Evolutionary conservation across 64 coral and sea anemone species (phyloP).

Genomic region (Pachyseris speciosa): DNA sequence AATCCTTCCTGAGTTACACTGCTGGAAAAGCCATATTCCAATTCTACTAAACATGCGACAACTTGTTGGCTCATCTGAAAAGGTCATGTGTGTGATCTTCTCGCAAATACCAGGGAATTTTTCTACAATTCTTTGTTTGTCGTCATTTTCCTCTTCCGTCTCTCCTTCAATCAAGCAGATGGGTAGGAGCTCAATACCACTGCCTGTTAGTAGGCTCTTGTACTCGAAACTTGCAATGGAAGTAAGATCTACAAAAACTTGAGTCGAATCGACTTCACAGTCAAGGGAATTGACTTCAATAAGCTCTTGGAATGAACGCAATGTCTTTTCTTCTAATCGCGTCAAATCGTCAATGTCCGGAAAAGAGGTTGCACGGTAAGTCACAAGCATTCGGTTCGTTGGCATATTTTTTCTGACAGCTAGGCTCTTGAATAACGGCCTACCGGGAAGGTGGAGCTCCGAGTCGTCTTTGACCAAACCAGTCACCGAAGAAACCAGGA

Average conservation of each 20-base stretch:
- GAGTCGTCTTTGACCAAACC: neutral
- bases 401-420: neutral
- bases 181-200: neutral
- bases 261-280: neutral
- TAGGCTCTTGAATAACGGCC: neutral
- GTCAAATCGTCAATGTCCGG: slow-evolving; percentile 2
- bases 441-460: neutral
- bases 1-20: neutral
- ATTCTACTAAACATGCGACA: neutral
- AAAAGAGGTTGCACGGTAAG: neutral
- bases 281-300: neutral
- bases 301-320: neutral
- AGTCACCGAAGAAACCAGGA: neutral
- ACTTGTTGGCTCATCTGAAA: neutral
- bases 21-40: neutral
- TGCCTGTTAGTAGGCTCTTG: neutral
- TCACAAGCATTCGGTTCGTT: neutral
- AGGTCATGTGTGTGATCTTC: neutral
- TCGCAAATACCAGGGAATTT: neutral
- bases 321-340: neutral
- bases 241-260: neutral
- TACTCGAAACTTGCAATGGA: neutral
- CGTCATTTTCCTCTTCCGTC: neutral
- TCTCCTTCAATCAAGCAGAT: neutral
- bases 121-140: neutral